Base-by-base conservation (phyloP, 2,888 invertebrate species). In the Drosophila robusta region DNA sequence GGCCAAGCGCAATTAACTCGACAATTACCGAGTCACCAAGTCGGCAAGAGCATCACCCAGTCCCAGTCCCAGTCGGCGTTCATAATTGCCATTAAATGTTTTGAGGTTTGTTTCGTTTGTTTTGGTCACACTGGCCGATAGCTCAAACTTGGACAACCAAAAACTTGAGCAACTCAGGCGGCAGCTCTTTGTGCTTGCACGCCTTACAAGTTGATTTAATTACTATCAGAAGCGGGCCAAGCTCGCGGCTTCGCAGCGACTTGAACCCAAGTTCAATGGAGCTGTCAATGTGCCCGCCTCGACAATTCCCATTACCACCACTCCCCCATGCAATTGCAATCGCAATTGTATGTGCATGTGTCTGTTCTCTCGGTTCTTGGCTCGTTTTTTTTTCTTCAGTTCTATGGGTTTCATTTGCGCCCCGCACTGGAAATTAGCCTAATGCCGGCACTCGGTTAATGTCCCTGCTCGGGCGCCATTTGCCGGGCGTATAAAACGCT, bases 261-360 rank as follows among this genome's bases (percentile, higher is more conserved):
- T 82, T 82, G 86, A 82, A 80, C 86, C 58, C 83, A 69, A 78
- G 86, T 86, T 82, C 86, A 82, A 83, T 86, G 76, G n/a, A 78
- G 68, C 65, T 67, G 66, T 80, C 72, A 72, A 72, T 69, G 63
- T 24, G 58, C 47, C 55, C 58, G 74, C 42, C 56, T 36, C 61
- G 70, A 41, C 71, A 38, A 51, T 60, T 29, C 36, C 32, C 44
- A 29, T 29, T 29, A 9, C 29, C 29, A 2, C 29, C 29, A 8
- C 44, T 36, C 41, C 47, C 39, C 45, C 56, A 29, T n/a, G 29
- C 50, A 44, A 42, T 55, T 26, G 34, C 16, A 54, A 16, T 16
- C 45, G 41, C 29, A 36, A 38, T 63, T 45, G 36, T 24, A 26
- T 47, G 14, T 54, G 18, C 34, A 7, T 24, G 4, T 38, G 9